phyloP scores from a whole-genome alignment of 37 sponge, comb jelly and placozoan species.

The Axinella damicornis region DNA sequence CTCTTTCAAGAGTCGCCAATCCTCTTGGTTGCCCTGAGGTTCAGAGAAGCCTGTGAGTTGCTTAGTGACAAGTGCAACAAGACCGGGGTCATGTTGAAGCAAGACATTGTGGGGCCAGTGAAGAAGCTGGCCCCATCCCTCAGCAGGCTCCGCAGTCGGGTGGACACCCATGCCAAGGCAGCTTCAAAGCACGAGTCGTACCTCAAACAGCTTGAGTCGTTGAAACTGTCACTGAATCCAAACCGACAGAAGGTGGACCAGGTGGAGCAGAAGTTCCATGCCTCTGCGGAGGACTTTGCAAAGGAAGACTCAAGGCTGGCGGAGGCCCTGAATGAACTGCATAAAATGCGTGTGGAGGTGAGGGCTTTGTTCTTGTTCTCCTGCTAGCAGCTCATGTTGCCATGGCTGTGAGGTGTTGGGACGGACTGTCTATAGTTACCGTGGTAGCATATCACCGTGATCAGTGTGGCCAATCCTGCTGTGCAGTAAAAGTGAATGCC shows the following conservation, averaged over 20 bases:
- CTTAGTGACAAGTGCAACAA: conserved; percentile 49
- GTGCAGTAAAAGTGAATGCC: too few species aligned
- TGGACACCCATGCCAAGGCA: conserved; percentile 67
- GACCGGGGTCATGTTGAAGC: conserved; percentile 27
- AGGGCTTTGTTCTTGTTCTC: neutral
- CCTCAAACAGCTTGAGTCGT: conserved; percentile 38
- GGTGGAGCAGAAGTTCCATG: conserved; percentile 55
- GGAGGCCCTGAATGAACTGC: conserved; percentile 48
- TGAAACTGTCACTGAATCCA: conserved; percentile 9
- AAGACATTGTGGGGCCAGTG: conserved; percentile 48
- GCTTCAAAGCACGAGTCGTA: conserved; percentile 48
- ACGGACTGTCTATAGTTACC: too few species aligned
- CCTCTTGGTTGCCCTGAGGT: conserved; percentile 46
- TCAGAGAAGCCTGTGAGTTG: conserved; percentile 59
- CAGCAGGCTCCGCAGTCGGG: conserved; percentile 43
- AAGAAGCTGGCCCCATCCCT: conserved; percentile 58
- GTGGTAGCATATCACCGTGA: too few species aligned
- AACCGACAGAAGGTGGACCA: conserved; percentile 60
- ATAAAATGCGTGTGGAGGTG: conserved; percentile 63
- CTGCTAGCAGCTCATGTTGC: too few species aligned
- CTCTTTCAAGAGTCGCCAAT: conserved; percentile 72
- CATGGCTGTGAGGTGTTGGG: too few species aligned
- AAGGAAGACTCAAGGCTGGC: conserved; percentile 51
- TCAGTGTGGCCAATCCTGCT: too few species aligned
- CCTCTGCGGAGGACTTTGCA: conserved; percentile 59